Conservation (phyloP, 2,113 vertebrate species). For the Callorhinus ursinus region DNA sequence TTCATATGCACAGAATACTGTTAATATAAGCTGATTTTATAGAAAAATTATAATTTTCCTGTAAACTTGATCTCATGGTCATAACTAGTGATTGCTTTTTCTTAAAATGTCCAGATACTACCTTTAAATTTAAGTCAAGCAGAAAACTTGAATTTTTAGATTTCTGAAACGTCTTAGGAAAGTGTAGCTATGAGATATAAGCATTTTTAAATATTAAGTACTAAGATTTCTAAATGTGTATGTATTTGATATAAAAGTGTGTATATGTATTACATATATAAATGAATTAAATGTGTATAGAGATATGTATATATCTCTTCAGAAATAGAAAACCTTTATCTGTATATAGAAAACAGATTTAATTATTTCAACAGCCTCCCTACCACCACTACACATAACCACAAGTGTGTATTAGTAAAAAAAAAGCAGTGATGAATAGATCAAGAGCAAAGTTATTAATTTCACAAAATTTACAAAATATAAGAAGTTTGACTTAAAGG, state of each 20-base stretch:
- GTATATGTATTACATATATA: background rate
- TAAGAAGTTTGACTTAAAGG: background rate
- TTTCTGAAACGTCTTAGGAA: background rate
- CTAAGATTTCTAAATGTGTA: background rate
- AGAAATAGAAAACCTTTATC: background rate
- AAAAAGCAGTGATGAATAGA: background rate
- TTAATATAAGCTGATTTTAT: background rate
- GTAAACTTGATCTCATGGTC: background rate
- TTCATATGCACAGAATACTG: background rate
- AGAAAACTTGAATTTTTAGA: background rate
- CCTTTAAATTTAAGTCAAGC: background rate
- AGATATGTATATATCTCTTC: background rate
- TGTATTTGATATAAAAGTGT: background rate
- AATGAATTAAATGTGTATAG: background rate
- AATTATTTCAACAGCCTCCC: background rate
- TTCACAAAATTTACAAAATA: background rate
- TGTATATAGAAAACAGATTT: background rate
- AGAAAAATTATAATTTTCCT: background rate
- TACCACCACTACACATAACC: background rate
- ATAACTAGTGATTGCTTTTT: background rate
- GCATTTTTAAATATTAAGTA: background rate
- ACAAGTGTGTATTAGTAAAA: background rate
- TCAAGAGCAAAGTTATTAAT: background rate
- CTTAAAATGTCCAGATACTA: background rate
- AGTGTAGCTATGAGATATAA: background rate